Base-by-base conservation (phyloP, 2,888 invertebrate genomes). In the Ectobius pallidus region DNA sequence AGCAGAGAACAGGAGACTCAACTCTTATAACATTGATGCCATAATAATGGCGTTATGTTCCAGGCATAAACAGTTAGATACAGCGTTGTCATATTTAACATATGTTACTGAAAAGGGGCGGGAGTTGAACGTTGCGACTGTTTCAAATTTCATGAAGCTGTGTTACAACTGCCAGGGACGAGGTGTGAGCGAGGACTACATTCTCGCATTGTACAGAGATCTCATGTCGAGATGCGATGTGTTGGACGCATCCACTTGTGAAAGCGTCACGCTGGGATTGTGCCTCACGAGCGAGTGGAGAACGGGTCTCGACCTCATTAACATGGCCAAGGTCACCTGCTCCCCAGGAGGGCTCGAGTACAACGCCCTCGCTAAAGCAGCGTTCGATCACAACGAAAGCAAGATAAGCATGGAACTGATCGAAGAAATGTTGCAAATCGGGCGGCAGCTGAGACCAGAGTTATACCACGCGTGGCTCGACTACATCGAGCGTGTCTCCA, bases 281-380 rank as follows among this genome's bases (percentile, higher is more conserved):
- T 89, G 90, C 76, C 78, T 86, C 22, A 91, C 91, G 9, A 81
- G 85, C 71, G 83, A 88, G 76, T 93, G 92, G 91, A 85, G 85
- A 77, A 86, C 89, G 73, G 86, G 88, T 49, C 69, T 88, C 0
- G 84, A 87, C 76, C 82, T 92, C 16, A 80, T 92, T 27, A 85
- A 90, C 67, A 87, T 89, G 79, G 86, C 89, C 65, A 84, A 87
- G 79, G 55, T 87, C 11, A 84, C 84, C 27, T 77, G 81, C 71
- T 80, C 78, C 3, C 89, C 90, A 1, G 83, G 83, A 75, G 79
- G 83, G 70, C 77, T 79, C 1, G 82, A 87, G 0, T 89, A 88
- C 75, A 87, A 86, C 77, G 82, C 83, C 1, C 70, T 91, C 27
- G 83, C 87, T 74, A 79, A 82, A 16, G 88, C 90, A 69, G 87